Percentiles rank a stretch among this genome's conserved stretches.
These are phyloP conservation scores for Macrobrachium rosenbergii DNA, from an alignment of 1,140 invertebrate species.

Conservation along the genomic window DNA sequence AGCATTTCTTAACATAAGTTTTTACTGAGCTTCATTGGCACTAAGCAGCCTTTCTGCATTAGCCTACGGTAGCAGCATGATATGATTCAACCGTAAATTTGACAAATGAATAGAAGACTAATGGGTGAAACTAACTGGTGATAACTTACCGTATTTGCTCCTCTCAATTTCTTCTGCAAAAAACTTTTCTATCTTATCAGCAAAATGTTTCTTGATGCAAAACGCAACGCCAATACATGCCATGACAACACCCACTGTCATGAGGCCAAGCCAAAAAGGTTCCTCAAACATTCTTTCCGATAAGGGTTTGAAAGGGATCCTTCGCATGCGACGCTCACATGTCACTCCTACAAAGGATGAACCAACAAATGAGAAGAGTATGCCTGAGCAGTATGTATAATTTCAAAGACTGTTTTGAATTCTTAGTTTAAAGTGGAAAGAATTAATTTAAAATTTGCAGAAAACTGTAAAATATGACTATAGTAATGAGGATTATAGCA, in stretches of 20 bases:
- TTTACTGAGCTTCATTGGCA: too few species aligned
- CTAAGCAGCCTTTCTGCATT: neutral
- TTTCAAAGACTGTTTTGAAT: too few species aligned
- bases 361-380: neutral
- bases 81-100: neutral
- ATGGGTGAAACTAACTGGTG: too few species aligned
- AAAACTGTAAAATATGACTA: too few species aligned
- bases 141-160: constrained; percentile 66
- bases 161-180: constrained; percentile 78
- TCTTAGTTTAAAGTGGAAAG: too few species aligned
- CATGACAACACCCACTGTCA: constrained; percentile 83
- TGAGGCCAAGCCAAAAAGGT: constrained; percentile 85
- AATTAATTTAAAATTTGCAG: too few species aligned
- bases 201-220: constrained; percentile 85
- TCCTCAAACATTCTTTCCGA: constrained; percentile 84
- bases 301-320: constrained; percentile 79
- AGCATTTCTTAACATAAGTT: too few species aligned
- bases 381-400: neutral
- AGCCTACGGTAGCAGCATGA: neutral
- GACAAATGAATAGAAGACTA: neutral
- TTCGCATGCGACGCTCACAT: constrained; percentile 76
- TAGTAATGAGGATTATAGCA: neutral
- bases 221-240: constrained; percentile 81
- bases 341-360: constrained; percentile 70
- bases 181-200: constrained; percentile 85